phyloP scores from a whole-genome alignment of 1,140 invertebrate species.

The Leptopilina boulardi region DNA sequence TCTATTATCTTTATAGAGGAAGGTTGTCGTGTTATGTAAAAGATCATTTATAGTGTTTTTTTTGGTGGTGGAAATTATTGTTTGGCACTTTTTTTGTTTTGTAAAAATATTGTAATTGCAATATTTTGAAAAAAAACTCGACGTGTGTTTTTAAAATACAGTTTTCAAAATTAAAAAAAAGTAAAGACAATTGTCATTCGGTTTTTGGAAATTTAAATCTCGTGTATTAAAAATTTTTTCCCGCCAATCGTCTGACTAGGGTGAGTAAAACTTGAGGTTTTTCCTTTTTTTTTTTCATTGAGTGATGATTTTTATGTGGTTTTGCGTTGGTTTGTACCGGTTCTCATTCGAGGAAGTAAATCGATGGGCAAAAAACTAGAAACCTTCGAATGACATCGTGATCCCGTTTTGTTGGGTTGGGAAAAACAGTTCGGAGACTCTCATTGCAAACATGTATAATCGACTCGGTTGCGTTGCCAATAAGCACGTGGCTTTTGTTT shows the following conservation, averaged over 20 bases:
- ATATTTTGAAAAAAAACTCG: not conserved
- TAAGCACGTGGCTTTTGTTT: slow-evolving; percentile 24
- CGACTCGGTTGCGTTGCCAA: not conserved
- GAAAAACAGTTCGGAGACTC: not conserved
- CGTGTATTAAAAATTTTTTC: not conserved
- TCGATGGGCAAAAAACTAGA: slow-evolving; percentile 7
- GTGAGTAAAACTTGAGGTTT: slow-evolving; percentile 1
- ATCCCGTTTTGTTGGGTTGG: not conserved
- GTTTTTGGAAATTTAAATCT: slow-evolving; percentile 7
- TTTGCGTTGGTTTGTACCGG: slow-evolving; percentile 2
- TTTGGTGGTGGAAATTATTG: not conserved
- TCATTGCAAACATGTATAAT: slow-evolving; percentile 1
- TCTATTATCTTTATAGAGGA: not conserved
- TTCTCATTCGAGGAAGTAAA: not conserved
- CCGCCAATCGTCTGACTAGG: not conserved
- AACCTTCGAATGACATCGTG: slow-evolving; percentile 38
- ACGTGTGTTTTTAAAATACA: not conserved
- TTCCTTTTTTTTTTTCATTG: not conserved
- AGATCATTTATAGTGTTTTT: not conserved
- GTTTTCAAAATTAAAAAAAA: not conserved
- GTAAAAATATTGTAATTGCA: not conserved
- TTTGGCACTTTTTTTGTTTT: not conserved
- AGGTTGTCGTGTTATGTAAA: slow-evolving; percentile 14
- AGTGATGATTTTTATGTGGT: not conserved
- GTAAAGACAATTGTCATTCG: not conserved